Base-by-base conservation (phyloP, 2,888 invertebrate species). In the Acanthosepion esculentum region DNA sequence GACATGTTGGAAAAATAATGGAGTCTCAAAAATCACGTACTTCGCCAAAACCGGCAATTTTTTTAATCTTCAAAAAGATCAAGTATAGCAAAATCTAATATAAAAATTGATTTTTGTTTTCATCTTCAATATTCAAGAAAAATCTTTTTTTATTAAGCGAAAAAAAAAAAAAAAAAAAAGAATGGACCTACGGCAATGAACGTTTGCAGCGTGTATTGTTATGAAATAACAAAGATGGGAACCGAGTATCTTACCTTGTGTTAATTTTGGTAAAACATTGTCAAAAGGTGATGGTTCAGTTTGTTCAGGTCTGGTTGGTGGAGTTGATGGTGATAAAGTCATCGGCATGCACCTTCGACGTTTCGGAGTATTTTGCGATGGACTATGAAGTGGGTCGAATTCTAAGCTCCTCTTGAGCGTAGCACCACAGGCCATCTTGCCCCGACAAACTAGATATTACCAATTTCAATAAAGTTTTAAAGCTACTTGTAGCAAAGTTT, bases 401-500 rank as follows among this genome's bases (percentile, higher is more conserved):
- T 99, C 99, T 97, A 99, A 98, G 97, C 98, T 98, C 98, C 99
- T 98, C 98, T 99, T 99, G 96, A 99, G 98, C 97, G 99, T 99
- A 98, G 99, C 99, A 95, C 97, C 97, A 98, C 99, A 99, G 98
- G 99, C 99, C 99, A 99, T 99, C 92, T 95, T 95, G 94, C 94
- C 48, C 94, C 48, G 59, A 93, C 53, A 92, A 92, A 91, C 23
- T 23, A 59, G n/a, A 53, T 98, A 98, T 26, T n/a, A 53, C n/a
- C 20, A 48, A 55, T 23, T n/a, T 48, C 48, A 41, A 48, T 53
- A 50, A n/a, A 48, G 41, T 91, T 91, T 91, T 48, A 29, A 91
- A 78, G 29, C n/a, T 92, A 41, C 92, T 48, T 23, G 3, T n/a
- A 48, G 41, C 92, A 48, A 48, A 0, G 29, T 48, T 48, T 92